phyloP scores from a whole-genome alignment of 1,140 invertebrate genomes.

The Heliconius himera region DNA sequence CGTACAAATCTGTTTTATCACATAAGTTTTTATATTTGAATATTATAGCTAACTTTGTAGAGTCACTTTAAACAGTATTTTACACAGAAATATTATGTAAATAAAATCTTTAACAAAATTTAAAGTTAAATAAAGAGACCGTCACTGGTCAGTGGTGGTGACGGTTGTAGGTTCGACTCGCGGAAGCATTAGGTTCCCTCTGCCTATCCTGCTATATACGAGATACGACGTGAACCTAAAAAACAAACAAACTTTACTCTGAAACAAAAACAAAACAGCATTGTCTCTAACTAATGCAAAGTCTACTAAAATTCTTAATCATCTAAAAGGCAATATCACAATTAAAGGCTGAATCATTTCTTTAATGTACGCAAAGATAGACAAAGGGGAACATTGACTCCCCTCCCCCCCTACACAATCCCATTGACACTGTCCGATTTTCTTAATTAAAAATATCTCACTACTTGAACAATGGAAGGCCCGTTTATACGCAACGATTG shows the following conservation, averaged over 20 bases:
- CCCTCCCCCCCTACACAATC: constrained; percentile 24
- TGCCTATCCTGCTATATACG: neutral
- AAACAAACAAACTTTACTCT: neutral
- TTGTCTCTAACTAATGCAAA: constrained; percentile 5
- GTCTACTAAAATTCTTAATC: constrained; percentile 43
- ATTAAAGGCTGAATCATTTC: constrained; percentile 54
- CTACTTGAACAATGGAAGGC: constrained; percentile 48
- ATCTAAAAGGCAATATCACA: constrained; percentile 43
- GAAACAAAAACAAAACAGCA: neutral
- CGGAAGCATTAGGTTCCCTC: no score
- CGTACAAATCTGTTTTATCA: no score
- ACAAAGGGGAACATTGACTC: constrained; percentile 57
- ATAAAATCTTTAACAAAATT: no score
- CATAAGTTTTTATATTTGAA: no score
- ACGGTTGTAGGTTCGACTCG: no score
- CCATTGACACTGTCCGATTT: constrained; percentile 62
- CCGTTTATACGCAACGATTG: constrained; percentile 36
- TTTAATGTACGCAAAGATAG: constrained; percentile 50
- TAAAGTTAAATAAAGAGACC: no score
- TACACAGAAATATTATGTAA: no score
- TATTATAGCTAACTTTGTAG: no score
- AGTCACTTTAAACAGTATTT: no score
- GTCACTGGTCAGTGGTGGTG: no score
- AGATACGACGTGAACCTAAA: neutral
- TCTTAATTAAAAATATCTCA: constrained; percentile 74